Percentiles rank a stretch among this genome's conserved stretches.
Evolutionary conservation across 2,888 invertebrate genomes (phyloP).

Genomic region (Asteroscopus sphinx): DNA sequence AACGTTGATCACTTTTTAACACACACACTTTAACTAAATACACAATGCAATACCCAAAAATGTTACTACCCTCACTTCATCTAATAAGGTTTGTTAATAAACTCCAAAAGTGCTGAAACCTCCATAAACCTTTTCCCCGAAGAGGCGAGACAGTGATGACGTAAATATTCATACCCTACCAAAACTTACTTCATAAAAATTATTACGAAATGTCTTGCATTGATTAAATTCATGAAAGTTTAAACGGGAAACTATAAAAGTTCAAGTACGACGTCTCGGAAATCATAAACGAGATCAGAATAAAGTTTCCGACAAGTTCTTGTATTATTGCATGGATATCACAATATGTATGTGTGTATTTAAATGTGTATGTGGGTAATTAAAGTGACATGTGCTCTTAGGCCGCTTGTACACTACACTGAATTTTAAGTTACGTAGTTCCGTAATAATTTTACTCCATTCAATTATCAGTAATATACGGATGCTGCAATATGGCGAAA

Average conservation of each 20-base stretch:
- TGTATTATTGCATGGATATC: constrained; percentile 44
- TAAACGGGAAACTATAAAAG: constrained; percentile 81
- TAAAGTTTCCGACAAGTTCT: constrained; percentile 49
- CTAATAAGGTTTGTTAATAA: constrained; percentile 38
- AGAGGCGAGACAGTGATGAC: constrained; percentile 37
- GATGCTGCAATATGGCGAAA: too few species aligned
- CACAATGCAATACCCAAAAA: constrained; percentile 2
- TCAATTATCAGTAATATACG: too few species aligned
- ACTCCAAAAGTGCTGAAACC: constrained; percentile 31
- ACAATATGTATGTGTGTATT: too few species aligned
- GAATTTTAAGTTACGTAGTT: too few species aligned
- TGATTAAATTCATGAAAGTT: constrained; percentile 81
- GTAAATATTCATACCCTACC: constrained; percentile 71
- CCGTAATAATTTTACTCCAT: too few species aligned
- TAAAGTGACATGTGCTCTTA: background rate
- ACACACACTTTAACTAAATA: constrained; percentile 5
- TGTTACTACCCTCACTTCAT: constrained; percentile 12
- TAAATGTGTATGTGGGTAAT: too few species aligned
- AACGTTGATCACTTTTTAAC: background rate
- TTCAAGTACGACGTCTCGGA: constrained; percentile 71
- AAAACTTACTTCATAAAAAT: constrained; percentile 77
- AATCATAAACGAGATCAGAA: constrained; percentile 75
- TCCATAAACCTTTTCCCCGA: constrained; percentile 41
- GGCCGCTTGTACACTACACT: too few species aligned
- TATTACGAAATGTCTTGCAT: constrained; percentile 75